Evolutionary conservation across 2,797 vertebrate genomes (phyloP).

Genomic region (Argyrosomus regius): DNA sequence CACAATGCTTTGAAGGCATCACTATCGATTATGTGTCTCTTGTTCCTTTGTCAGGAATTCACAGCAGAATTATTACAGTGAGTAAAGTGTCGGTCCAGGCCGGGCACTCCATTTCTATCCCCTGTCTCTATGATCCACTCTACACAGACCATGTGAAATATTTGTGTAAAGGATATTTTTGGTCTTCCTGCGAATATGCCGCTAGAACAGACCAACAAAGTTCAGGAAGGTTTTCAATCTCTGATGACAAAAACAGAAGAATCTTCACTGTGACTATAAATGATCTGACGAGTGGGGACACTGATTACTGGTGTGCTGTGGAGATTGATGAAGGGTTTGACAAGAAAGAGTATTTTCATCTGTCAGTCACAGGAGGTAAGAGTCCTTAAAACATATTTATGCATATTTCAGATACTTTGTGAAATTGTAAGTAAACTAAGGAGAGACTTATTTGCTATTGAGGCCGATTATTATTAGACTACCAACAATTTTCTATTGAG

Average conservation of each 20-base stretch:
- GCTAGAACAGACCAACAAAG: neutral
- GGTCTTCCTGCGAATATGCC: fast-evolving
- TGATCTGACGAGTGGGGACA: fast-evolving
- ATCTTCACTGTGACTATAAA: constrained; percentile 56
- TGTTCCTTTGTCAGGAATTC: constrained; percentile 52
- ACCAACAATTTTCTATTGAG: neutral
- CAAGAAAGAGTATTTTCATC: fast-evolving
- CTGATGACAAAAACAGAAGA: constrained; percentile 30
- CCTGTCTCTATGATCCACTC: neutral
- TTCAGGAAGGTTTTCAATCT: constrained; percentile 42
- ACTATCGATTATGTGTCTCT: neutral
- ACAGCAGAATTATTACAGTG: constrained; percentile 24
- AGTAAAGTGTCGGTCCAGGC: neutral
- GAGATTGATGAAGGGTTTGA: fast-evolving
- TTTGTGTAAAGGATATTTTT: fast-evolving
- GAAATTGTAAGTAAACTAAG: neutral
- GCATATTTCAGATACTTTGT: neutral
- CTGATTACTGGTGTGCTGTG: constrained; percentile 30
- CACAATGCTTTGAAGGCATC: neutral
- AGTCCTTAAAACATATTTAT: neutral
- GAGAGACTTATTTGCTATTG: too few relatives aligned
- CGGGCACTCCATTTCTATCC: constrained; percentile 40
- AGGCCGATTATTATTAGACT: neutral
- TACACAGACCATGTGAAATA: constrained; percentile 35
- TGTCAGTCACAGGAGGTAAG: constrained; percentile 47